Evolutionary conservation across 2,888 invertebrate species (phyloP), one percentile per base, ranked within the genome.

Genomic region (Halocaridina rubra): DNA sequence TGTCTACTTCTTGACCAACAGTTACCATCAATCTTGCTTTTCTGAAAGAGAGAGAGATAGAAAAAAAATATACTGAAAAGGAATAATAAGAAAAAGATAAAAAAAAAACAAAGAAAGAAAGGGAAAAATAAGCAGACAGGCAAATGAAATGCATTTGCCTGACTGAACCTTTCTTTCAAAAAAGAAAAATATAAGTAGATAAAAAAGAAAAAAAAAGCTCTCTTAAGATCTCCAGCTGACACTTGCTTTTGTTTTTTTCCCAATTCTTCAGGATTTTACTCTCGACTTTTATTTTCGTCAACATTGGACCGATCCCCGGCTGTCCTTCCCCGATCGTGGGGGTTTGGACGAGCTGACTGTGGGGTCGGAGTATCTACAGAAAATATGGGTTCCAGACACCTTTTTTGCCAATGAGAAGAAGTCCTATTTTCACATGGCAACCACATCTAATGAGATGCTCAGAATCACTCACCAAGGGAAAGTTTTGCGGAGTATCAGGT

Each of bases 321-420:
- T 98, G 92, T 96, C 96, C 89, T 98, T 97, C 93, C 95, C 95
- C 92, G 95, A 96, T 92, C 93, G 96, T 90, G 95, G 95, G 89
- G 96, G 96, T 90, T 96, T 97, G 90, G 96, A 97, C 92, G 96
- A 96, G 89, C 93, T 97, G 90, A 96, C 96, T 89, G 97, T 97
- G 39, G 97, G 97, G 89, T 97, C 97, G 88, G 97, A 97, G 92
- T 97, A 97, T 92, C 96, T 98, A 92, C 97, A 97, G 92, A 97
- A 97, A 92, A 98, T 99, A 92, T 99, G 99, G 99, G 98, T 99
- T 90, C 99, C 99, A 90, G 99, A 99, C 92, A 99, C 99, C 89
- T 99, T 99, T 93, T 99, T 99, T 93, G 99, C 99, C 91, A 99
- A 99, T 92, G 99, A 99, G 93, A 99, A 99, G 93, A 98, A 98